Evolutionary conservation across 1,140 invertebrate genomes (phyloP), one percentile per base, ranked within the genome.

Genomic region (Achatina immaculata): DNA sequence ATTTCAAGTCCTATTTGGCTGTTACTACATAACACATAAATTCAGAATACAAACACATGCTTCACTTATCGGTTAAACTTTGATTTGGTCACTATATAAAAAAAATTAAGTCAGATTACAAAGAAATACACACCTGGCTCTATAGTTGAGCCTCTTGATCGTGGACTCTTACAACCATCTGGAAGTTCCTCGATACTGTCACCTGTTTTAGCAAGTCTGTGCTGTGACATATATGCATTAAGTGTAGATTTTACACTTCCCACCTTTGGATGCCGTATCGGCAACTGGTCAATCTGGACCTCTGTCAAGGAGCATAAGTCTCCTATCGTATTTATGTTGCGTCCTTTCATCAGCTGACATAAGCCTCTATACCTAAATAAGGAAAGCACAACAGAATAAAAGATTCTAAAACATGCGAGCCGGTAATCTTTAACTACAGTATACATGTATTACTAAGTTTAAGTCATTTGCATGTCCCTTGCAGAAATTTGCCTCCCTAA

Each of bases 321-420:
- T 19, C 89, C 89, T 24, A 90, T 84, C 0, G 89, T 90, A 51
- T 84, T 83, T 31, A 90, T 84, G 66, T 89, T 89, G 14, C 85
- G 80, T 0, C 87, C 86, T 71, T 82, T 82, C 69, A 90, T 82
- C 6, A 90, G 78, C 68, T 88, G 85, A 28, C 83, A 83, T 7
- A 90, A 83, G 34, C 89, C 89, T 78, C 88, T 82, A 21, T 83
- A 85, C 89, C 89, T 90, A 80, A 68, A 83, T 76, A 77, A 28
- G 11, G 34, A 72, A 65, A 55, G 40, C 66, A 68, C 28, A 45
- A 19, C 24, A 43, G 1, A 62, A 24, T 36, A 1, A 43, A 48
- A 36, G 4, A 24, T 4, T 51, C n/a, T 51, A 11, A n/a, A 74
- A 48, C 24, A n/a, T 24, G 34, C 34, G 7, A 14, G 31, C 6